These are phyloP conservation scores for Apomyelois bistriatella DNA, from an alignment of 2,888 invertebrate genomes.

Conservation along the genomic window DNA sequence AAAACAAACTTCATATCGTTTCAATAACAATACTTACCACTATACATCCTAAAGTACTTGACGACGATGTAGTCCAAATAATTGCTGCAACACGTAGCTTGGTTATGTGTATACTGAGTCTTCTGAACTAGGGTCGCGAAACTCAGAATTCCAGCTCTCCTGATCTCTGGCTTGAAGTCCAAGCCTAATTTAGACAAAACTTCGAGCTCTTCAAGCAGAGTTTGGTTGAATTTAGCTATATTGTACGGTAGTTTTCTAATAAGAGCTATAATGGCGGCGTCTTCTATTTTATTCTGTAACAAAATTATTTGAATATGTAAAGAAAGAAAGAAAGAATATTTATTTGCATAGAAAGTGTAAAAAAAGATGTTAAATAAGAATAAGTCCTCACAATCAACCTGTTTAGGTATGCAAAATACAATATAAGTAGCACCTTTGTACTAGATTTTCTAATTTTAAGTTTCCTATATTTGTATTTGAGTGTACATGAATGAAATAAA, in stretches of 20 bases:
- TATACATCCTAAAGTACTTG: constrained; percentile 85
- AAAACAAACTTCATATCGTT: too few relatives aligned
- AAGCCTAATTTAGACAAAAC: constrained; percentile 58
- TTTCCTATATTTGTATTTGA: too few relatives aligned
- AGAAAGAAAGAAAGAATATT: too few relatives aligned
- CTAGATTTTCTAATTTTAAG: too few relatives aligned
- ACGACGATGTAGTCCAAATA: constrained; percentile 85
- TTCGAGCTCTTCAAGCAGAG: constrained; percentile 79
- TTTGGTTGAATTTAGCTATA: constrained; percentile 76
- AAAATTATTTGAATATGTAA: too few relatives aligned
- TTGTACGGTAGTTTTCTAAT: constrained; percentile 86
- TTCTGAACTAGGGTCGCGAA: constrained; percentile 85
- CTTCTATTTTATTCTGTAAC: constrained; percentile 78
- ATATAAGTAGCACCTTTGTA: too few relatives aligned
- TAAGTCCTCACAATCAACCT: too few relatives aligned
- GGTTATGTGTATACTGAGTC: constrained; percentile 38
- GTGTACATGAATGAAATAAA: too few relatives aligned
- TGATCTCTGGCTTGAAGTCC: constrained; percentile 73
- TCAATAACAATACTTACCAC: too few relatives aligned
- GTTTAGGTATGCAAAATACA: too few relatives aligned
- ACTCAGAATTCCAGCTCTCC: constrained; percentile 84
- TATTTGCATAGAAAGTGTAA: too few relatives aligned
- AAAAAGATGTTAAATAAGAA: too few relatives aligned
- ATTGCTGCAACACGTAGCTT: constrained; percentile 31
- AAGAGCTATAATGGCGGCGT: constrained; percentile 82